These are phyloP conservation scores for Bombus difficillimus DNA, from an alignment of 1,140 invertebrate species.

Conservation along the genomic window DNA sequence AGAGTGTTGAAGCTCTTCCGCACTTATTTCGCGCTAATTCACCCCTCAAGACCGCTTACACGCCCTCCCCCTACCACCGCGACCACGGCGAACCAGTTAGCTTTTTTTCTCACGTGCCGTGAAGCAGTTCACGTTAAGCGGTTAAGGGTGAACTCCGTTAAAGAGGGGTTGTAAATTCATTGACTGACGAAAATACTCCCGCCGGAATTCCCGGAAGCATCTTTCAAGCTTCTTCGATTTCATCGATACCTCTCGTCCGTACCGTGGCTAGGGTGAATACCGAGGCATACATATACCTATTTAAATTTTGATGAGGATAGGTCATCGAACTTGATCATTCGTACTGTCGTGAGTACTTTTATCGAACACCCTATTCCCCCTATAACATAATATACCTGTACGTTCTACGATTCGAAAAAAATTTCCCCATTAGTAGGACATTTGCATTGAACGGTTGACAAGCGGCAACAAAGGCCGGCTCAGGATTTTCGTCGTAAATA, in stretches of 20 bases:
- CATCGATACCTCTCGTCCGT: not conserved
- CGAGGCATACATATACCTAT: not conserved
- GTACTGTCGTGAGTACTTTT: not conserved
- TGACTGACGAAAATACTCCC: constrained; percentile 80
- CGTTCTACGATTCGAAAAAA: not conserved
- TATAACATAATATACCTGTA: not conserved
- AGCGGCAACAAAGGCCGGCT: constrained; percentile 45
- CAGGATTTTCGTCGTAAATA: constrained; percentile 69
- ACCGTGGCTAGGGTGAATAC: too few relatives aligned
- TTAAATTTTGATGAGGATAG: not conserved
- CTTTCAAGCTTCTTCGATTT: constrained; percentile 58
- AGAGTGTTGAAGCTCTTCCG: constrained; percentile 61
- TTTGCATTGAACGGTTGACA: constrained; percentile 63
- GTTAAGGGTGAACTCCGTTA: constrained; percentile 73
- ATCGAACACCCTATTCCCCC: not conserved
- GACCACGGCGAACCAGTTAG: constrained; percentile 66
- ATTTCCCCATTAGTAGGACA: constrained; percentile 38
- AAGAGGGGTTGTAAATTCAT: constrained; percentile 82
- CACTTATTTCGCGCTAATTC: constrained; percentile 81
- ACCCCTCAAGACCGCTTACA: constrained; percentile 80
- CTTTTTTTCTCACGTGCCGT: constrained; percentile 80
- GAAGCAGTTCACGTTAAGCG: constrained; percentile 80
- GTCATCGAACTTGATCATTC: not conserved
- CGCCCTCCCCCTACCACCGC: constrained; percentile 47
- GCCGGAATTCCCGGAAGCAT: constrained; percentile 66